Base-by-base conservation (phyloP, 1,140 invertebrate species). In the Ceratoteleas bidentatus region DNA sequence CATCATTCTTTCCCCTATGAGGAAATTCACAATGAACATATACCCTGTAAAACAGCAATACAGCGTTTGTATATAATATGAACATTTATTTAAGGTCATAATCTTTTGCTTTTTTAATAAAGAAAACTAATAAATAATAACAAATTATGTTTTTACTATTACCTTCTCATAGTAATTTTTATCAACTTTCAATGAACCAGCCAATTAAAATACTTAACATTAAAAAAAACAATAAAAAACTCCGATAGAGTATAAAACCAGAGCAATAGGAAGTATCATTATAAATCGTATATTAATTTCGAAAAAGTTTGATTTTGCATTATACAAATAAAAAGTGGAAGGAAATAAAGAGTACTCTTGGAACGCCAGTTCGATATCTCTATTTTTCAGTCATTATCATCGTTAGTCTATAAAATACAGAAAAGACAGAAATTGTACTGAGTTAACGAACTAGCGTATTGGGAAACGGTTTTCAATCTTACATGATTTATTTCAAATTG, bases 401-500 rank as follows among this genome's bases (percentile, higher is more conserved):
- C 45, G 36, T 47, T 14, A 47, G 13, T 13, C 13, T 2, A 6
- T 9, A 15, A 32, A 33, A 3, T 0, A 32, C 24, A 60, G 2
- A 14, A 47, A 47, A 45, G 16, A 43, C 9, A 32, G 1, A 13
- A 45, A 60, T 9, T 13, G 14, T 2, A 34, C 7, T 2, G 56
- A 69, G 45, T 40, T 58, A 58, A 32, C 47, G 49, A 53, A 70
- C 49, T 14, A 33, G 36, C 47, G 49, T 70, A 8, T 7, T 70
- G 34, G 7, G 15, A 0, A 14, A 6, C 15, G 1, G 6, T 40
- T 57, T 43, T 66, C 68, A 80, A 61, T 80, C 69, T 80, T 73
- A 73, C 69, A 80, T 64, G 77, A 62, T 80, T 73, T 80, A 80
- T 80, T 73, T 78, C 68, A 79, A 79, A 73, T 70, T 79, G 72